Percentiles rank a stretch among this genome's conserved stretches.
Evolutionary conservation across 1,140 invertebrate genomes (phyloP).

Genomic region (Myzus persicae): DNA sequence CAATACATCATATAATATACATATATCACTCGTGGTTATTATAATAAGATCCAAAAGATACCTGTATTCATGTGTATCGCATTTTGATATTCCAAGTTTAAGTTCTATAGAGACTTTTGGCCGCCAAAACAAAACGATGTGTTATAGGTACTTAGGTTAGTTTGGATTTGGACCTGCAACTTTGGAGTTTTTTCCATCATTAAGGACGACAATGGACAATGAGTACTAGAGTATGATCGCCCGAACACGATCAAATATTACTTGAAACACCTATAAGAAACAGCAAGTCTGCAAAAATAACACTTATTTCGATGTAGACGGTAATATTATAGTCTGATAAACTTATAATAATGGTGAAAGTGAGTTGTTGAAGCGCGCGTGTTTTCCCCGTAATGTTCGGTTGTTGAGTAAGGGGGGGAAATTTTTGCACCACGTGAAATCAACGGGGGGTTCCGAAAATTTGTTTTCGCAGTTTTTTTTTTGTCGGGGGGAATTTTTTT

Average conservation of each 20-base stretch:
- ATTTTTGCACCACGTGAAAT: too few species aligned
- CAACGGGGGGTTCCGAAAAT: neutral
- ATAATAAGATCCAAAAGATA: too few species aligned
- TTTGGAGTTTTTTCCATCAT: neutral
- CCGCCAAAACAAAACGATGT: neutral
- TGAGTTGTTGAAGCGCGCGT: neutral
- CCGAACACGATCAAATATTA: neutral
- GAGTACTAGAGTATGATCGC: neutral
- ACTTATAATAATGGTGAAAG: slow-evolving; percentile 9
- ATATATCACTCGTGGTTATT: neutral
- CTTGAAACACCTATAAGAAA: neutral
- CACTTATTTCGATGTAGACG: neutral
- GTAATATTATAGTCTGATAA: neutral
- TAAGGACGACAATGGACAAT: neutral
- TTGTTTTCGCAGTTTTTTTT: neutral
- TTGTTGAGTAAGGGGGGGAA: neutral
- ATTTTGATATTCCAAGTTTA: neutral
- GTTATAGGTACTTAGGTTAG: too few species aligned
- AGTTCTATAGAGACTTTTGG: neutral
- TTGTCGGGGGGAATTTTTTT: neutral
- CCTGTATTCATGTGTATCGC: neutral
- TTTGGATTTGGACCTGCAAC: neutral
- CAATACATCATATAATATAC: neutral
- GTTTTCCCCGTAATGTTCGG: neutral
- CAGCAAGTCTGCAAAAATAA: neutral